Evolutionary conservation across 2,113 vertebrate genomes (phyloP), one percentile per base, ranked within the genome.

Genomic region (Mystacornis crossleyi): DNA sequence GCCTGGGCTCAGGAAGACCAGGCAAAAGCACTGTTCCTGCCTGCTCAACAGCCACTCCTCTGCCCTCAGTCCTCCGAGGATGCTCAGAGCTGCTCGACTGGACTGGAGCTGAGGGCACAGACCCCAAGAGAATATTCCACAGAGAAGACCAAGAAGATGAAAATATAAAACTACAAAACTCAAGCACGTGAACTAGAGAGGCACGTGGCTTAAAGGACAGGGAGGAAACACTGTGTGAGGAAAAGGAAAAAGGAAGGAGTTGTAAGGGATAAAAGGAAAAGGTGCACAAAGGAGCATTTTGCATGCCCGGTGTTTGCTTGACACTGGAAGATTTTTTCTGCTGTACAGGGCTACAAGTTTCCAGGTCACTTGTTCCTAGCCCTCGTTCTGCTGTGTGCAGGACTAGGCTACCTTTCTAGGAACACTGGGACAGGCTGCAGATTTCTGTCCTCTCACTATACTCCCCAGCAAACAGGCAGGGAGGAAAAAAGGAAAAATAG

Each of bases 401-500:
- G 13, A 80, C 24, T 10, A 33, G 19, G 50, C 29, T 19, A 2
- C 24, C 24, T 75, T 61, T 24, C 38, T 4, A 38, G 43, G 51
- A 79, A 10, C 75, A 79, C 34, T 36, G 60, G 29, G 34, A 66
- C 45, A 74, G 25, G 14, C 28, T 78, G 64, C 36, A 28, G 5
- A 9, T 69, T 29, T 36, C n/a, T 78, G 78, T 8, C 25, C 40
- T 67, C 28, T 29, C 53, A 33, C 18, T 40, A 8, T 1, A 26
- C 0, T 5, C 10, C 14, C 9, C n/a, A 50, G 24, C 6, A 48
- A 18, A 65, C 10, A 42, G 3, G 21, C 4, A 25, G n/a, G 17
- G 14, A 33, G 29, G 9, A 0, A 5, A 14, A 20, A 21, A 36
- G 1, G 1, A 14, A 15, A 74, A 57, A 64, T 0, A 34, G 6